These are phyloP conservation scores for Lasioglossum villosulum DNA, from an alignment of 2,888 invertebrate genomes.

Conservation along the genomic window DNA sequence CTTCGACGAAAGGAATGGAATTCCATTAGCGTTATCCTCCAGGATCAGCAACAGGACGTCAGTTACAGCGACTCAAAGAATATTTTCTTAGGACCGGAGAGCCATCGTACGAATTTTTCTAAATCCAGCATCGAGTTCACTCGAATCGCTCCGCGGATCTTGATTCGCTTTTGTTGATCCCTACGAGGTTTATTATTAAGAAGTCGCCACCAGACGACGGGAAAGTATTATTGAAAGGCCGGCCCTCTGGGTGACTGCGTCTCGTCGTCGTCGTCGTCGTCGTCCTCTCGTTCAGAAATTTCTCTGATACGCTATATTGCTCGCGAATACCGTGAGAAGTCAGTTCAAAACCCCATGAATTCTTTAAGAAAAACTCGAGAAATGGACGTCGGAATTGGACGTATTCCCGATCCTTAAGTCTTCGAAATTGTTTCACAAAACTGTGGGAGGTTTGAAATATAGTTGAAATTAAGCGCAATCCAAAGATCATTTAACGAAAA, in stretches of 20 bases:
- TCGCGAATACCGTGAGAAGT: not conserved
- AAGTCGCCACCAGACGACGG: constrained; percentile 3
- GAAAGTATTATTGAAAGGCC: not conserved
- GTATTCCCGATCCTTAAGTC: not conserved
- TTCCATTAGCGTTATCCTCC: constrained; percentile 66
- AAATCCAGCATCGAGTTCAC: not conserved
- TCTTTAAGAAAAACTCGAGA: not conserved
- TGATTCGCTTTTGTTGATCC: constrained; percentile 25
- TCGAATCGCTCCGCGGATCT: constrained; percentile 4
- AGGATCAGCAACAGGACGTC: constrained; percentile 57
- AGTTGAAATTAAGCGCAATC: no score
- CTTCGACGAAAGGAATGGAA: constrained; percentile 46
- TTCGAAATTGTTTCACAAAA: not conserved
- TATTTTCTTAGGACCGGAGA: constrained; percentile 52
- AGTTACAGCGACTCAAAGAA: constrained; percentile 61
- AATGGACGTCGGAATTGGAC: not conserved
- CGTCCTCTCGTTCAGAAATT: not conserved
- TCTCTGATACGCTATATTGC: not conserved
- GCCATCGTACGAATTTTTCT: constrained; percentile 6
- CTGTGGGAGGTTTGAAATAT: no score
- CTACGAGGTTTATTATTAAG: constrained; percentile 8
- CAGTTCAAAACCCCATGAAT: not conserved
- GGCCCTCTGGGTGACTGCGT: not conserved
- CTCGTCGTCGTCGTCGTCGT: not conserved
- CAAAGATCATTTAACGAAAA: no score